phyloP scores from a whole-genome alignment of 2,113 vertebrate species.

The Pristiophorus japonicus region DNA sequence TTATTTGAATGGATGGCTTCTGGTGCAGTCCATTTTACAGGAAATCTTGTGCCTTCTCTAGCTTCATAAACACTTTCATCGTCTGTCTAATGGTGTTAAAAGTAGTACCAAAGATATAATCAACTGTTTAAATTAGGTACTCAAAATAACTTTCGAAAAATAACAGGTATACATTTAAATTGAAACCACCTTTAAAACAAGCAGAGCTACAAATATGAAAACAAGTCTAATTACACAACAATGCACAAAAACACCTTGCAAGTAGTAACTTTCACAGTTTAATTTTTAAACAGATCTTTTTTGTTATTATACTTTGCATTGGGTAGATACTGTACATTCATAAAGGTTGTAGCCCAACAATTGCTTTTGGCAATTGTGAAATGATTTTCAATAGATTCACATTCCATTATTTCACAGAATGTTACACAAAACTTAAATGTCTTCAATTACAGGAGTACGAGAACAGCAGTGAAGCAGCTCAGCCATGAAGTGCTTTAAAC shows the following conservation, averaged over 20 bases:
- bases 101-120: neutral
- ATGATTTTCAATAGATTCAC: neutral
- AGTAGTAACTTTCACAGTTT: neutral
- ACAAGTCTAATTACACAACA: neutral
- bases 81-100: conserved; percentile 58
- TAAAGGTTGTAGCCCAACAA: neutral
- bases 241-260: neutral
- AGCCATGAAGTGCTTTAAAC: neutral
- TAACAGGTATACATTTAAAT: neutral
- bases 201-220: neutral
- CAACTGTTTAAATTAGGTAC: neutral
- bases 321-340: neutral
- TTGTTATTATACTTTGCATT: too few relatives aligned
- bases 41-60: conserved; percentile 76
- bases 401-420: neutral
- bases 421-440: neutral
- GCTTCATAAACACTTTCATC: conserved; percentile 74
- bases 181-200: neutral
- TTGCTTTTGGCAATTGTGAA: neutral
- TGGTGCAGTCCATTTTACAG: conserved; percentile 92
- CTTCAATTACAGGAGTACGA: neutral
- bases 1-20: conserved; percentile 72
- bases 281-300: neutral
- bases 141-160: neutral
- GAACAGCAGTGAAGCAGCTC: neutral